phyloP scores from a whole-genome alignment of 2,797 vertebrate genomes.

The Eulemur coronatus region DNA sequence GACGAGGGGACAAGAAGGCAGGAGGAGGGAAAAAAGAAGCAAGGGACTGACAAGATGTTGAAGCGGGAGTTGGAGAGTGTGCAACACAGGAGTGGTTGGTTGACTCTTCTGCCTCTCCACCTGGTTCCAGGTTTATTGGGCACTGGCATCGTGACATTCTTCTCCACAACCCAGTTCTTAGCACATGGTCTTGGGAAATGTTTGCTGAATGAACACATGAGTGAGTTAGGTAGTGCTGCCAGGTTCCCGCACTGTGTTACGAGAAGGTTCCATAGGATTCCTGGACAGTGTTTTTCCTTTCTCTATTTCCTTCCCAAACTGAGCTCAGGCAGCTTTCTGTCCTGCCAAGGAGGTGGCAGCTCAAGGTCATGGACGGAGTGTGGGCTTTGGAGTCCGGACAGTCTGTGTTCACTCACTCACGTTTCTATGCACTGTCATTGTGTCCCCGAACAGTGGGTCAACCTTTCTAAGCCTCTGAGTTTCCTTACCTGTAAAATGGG shows the following conservation, averaged over 20 bases:
- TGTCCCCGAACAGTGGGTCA: background rate
- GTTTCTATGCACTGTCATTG: no score
- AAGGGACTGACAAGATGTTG: background rate
- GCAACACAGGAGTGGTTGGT: background rate
- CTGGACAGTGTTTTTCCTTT: background rate
- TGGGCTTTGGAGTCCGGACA: background rate
- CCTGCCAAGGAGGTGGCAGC: background rate
- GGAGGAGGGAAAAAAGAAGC: background rate
- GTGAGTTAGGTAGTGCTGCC: background rate
- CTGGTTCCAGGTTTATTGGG: background rate
- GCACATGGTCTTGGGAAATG: background rate
- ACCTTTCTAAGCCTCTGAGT: background rate
- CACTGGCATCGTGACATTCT: background rate
- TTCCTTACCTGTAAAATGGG: background rate
- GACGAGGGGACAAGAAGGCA: background rate
- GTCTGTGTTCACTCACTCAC: background rate
- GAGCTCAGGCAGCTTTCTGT: background rate
- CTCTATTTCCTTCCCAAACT: background rate
- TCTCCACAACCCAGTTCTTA: background rate
- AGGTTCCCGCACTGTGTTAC: background rate
- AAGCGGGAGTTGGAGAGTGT: background rate
- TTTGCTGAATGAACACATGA: background rate
- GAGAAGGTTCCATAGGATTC: background rate
- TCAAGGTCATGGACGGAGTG: background rate
- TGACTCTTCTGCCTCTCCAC: no score